Base-by-base conservation (phyloP, 2,888 invertebrate species). In the Leptopilina syphax region DNA sequence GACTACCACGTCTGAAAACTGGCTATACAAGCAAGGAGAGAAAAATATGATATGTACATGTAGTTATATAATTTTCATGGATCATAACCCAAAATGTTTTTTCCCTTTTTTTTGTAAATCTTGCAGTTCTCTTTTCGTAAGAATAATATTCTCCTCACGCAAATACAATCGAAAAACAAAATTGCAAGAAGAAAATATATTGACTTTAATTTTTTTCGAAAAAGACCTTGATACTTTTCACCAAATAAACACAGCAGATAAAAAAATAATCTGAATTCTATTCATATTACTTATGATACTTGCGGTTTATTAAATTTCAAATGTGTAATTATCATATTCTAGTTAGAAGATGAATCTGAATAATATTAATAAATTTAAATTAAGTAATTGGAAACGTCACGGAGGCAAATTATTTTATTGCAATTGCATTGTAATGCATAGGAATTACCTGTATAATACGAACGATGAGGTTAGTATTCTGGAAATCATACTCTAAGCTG, bases 401-500 rank as follows among this genome's bases (percentile, higher is more conserved):
- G 44, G 44, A 44, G 5, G 8, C 44, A 44, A 44, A 44, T 44
- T 44, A 8, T 44, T 44, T 44, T 44, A 8, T 44, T 44, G 8
- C 8, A 44, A 8, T 44, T 44, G 44, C 44, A 44, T 44, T 44
- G 44, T 44, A 8, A 44, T 44, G 34, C 63, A 44, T 65, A 41
- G 63, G 54, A 83, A 93, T 93, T 91, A 96, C 97, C 95, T 97
- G 97, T 88, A 98, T 95, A 90, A 98, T 97, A 93, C 96, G 96
- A 88, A 98, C 93, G 89, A 97, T 97, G 89, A 98, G 95, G 83
- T 97, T 98, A 83, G 97, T 97, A 89, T 97, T 97, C 93, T 97
- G 97, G 93, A 97, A 98, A 93, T 98, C 97, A 92, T 98, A 98
- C 92, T 98, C 97, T 92, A 98, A 93, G 78, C 97, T 97, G 93